phyloP scores from a whole-genome alignment of 2,888 invertebrate species.

The Bellardia bayeri region DNA sequence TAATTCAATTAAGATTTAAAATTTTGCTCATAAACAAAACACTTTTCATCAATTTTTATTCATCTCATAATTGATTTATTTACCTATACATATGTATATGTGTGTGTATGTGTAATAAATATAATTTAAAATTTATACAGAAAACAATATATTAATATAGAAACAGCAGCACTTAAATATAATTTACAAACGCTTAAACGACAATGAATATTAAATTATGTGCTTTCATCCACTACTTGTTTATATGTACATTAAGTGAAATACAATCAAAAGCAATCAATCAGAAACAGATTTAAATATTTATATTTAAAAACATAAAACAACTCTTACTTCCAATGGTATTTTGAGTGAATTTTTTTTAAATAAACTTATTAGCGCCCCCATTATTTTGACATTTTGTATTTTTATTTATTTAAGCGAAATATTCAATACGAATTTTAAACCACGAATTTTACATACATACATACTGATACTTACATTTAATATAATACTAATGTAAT shows the following conservation, averaged over 20 bases:
- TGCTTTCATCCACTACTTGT: background rate
- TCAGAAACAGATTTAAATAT: constrained; percentile 58
- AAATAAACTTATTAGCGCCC: constrained; percentile 22
- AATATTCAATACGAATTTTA: background rate
- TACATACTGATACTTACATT: too few species aligned
- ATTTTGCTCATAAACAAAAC: background rate
- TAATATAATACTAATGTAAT: too few species aligned
- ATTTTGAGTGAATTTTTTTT: background rate
- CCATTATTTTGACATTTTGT: background rate
- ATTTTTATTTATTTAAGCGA: background rate
- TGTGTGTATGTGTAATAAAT: constrained; percentile 20
- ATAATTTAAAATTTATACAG: constrained; percentile 20
- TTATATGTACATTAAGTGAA: constrained; percentile 31
- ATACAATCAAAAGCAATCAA: constrained; percentile 66
- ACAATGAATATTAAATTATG: constrained; percentile 56
- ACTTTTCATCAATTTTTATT: constrained; percentile 49
- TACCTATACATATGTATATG: background rate
- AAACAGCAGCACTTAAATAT: constrained; percentile 37
- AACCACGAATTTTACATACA: background rate
- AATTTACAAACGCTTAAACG: constrained; percentile 55
- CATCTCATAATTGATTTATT: constrained; percentile 58
- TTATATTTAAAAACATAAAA: constrained; percentile 27
- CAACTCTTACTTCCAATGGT: background rate
- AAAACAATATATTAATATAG: background rate
- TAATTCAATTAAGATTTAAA: background rate